These are phyloP conservation scores for Lepisosteus osseus DNA, from an alignment of 2,113 vertebrate genomes.

Conservation along the genomic window DNA sequence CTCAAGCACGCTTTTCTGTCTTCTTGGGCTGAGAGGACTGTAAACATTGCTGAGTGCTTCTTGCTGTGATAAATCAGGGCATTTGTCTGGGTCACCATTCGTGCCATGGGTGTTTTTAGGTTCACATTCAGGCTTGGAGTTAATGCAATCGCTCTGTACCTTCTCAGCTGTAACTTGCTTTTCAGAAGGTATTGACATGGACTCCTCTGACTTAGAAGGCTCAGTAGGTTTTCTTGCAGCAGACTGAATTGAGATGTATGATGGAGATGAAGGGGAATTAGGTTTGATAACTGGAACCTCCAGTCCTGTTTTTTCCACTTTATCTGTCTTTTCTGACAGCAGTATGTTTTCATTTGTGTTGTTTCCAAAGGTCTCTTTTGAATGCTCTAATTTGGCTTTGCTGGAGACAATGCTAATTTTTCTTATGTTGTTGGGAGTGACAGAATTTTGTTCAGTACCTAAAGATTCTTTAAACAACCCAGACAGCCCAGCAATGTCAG, in stretches of 20 bases:
- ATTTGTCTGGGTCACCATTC: slow-evolving; percentile 19
- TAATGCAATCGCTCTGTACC: slow-evolving; percentile 36
- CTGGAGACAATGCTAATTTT: slow-evolving; percentile 74
- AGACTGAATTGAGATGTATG: slow-evolving; percentile 81
- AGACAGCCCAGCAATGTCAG: slow-evolving; percentile 73
- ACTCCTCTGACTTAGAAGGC: slow-evolving; percentile 37
- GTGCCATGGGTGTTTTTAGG: slow-evolving; percentile 38
- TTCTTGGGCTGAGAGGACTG: slow-evolving; percentile 46
- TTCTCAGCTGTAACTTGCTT: slow-evolving; percentile 31
- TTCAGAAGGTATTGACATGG: slow-evolving; percentile 10
- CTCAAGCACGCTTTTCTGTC: slow-evolving; percentile 72
- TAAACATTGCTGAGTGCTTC: slow-evolving; percentile 24
- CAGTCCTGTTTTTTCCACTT: slow-evolving; percentile 23
- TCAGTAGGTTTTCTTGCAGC: slow-evolving; percentile 66
- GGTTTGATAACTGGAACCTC: slow-evolving; percentile 45
- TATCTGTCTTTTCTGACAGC: slow-evolving; percentile 23
- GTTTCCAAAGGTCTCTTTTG: slow-evolving; percentile 12
- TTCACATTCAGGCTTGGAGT: slow-evolving; percentile 31
- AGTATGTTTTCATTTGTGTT: slow-evolving; percentile 23
- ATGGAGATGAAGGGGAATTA: slow-evolving; percentile 73
- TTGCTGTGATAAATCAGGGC: slow-evolving; percentile 12
- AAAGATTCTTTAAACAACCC: slow-evolving; percentile 81
- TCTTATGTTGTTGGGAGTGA: slow-evolving; percentile 56
- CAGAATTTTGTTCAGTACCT: slow-evolving; percentile 45
- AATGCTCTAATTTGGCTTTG: slow-evolving; percentile 42